These are phyloP conservation scores for Microchirus variegatus DNA, from an alignment of 2,797 vertebrate species.

Conservation along the genomic window DNA sequence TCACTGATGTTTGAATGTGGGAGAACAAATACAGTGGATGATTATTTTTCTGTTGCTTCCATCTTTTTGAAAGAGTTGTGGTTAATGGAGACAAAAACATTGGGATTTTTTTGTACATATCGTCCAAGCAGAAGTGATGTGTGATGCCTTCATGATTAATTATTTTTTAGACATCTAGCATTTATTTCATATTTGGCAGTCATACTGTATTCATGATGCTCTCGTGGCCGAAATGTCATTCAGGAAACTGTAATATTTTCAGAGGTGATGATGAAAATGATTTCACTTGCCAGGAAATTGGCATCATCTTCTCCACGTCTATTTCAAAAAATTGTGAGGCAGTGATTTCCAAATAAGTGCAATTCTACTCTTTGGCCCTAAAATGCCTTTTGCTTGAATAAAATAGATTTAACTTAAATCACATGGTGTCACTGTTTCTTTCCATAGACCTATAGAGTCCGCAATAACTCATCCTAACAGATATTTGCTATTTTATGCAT, in stretches of 20 bases:
- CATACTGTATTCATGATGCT: not conserved
- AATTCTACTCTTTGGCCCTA: conserved; percentile 49
- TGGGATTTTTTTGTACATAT: conserved; percentile 23
- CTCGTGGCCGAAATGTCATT: conserved; percentile 2
- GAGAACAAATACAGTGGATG: conserved; percentile 47
- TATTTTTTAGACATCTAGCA: not conserved
- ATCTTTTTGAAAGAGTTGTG: conserved; percentile 24
- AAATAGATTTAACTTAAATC: conserved; percentile 47
- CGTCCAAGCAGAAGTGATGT: not conserved
- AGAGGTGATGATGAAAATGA: not conserved
- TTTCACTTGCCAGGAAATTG: not conserved
- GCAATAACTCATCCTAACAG: no score
- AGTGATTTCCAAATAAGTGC: conserved; percentile 39
- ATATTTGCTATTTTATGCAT: no score
- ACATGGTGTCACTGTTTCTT: not conserved
- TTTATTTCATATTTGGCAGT: not conserved
- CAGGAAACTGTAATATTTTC: conserved; percentile 9
- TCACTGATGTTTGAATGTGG: conserved; percentile 10
- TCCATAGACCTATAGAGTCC: no score
- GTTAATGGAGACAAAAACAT: conserved; percentile 15
- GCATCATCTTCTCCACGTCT: conserved; percentile 8
- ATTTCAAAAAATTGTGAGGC: conserved; percentile 12
- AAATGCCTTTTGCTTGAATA: conserved; percentile 63
- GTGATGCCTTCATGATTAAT: no score
- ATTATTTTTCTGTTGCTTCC: conserved; percentile 28